Base-by-base conservation (phyloP, 2,888 invertebrate genomes). In the Salpingus planirostris region DNA sequence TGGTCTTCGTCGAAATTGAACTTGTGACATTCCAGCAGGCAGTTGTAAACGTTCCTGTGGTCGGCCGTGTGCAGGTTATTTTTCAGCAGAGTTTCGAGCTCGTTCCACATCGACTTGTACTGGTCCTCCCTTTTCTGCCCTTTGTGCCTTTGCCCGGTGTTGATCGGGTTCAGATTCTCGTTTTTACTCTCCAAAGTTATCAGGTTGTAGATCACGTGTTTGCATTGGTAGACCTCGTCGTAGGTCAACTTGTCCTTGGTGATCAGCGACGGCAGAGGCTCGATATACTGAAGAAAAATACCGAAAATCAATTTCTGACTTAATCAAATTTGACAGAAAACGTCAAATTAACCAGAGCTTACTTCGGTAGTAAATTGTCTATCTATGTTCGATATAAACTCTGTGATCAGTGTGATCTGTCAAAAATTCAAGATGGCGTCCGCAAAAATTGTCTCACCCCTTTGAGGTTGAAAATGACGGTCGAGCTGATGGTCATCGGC, bases 31-130 rank as follows among this genome's bases (percentile, higher is more conserved):
- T 93, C 92, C 13, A 87, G 69, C 25, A 95, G 67, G 55, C 87
- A 88, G 27, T 80, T 78, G 25, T 91, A 66, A 11, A 92, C 71
- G 35, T 78, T 75, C 38, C 78, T 75, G 57, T 95, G 95, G 44
- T 78, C 79, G 2, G 80, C 69, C 1, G 90, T 83, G 30, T 81
- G 81, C 13, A 82, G 73, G 59, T 86, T 83, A 13, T 78, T 76
- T 31, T 85, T 79, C 1, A 95, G 67, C 21, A 92, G 70, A 7
- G 78, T 78, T 59, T 95, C 95, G 27, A 95, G 62, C 59, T 96
- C 95, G 15, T 76, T 73, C 85, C 93, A 96, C 60, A 95, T 75
- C 14, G 87, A 74, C 25, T 87, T 78, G 68, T 95, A 95, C 51
- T 91, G 90, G 54, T 95, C 93, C 49, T 93, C 91, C 42, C 81